These are phyloP conservation scores for Sebastes miniatus DNA, from an alignment of 2,797 vertebrate species.

Conservation along the genomic window DNA sequence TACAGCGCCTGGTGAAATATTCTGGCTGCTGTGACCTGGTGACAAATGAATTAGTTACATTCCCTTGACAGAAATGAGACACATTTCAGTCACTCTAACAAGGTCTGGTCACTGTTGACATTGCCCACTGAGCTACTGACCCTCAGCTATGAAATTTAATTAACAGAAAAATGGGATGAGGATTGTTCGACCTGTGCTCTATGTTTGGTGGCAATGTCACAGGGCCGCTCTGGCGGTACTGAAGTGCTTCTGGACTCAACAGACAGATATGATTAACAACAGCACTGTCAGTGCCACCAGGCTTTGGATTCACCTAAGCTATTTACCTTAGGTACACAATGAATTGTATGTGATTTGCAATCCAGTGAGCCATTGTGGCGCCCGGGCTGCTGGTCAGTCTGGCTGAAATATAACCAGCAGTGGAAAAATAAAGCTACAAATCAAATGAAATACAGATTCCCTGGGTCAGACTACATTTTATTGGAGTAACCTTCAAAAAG, in stretches of 20 bases:
- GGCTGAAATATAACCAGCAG: conserved; percentile 37
- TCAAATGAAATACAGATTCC: conserved; percentile 41
- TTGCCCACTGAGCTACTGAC: conserved; percentile 49
- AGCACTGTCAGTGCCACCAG: not conserved
- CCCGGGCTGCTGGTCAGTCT: conserved; percentile 14
- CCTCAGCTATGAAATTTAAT: conserved; percentile 60
- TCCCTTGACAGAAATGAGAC: conserved; percentile 47
- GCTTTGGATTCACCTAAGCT: conserved; percentile 30
- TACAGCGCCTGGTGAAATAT: conserved; percentile 27
- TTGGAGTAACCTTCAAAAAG: conserved; percentile 43
- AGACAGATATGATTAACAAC: conserved; percentile 39
- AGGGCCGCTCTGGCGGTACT: conserved; percentile 9
- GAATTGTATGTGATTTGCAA: conserved; percentile 38
- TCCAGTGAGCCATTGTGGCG: conserved; percentile 20
- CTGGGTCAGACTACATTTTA: conserved; percentile 11
- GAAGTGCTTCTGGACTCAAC: conserved; percentile 21
- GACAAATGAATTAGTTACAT: conserved; percentile 63
- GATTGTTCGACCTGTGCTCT: conserved; percentile 23
- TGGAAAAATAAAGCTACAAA: conserved; percentile 48
- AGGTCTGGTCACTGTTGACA: conserved; percentile 38
- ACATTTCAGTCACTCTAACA: conserved; percentile 52
- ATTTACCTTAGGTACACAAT: conserved; percentile 40
- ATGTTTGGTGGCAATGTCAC: conserved; percentile 36
- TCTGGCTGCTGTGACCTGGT: conserved; percentile 38
- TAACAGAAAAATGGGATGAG: conserved; percentile 55